Conservation (phyloP, 2,113 vertebrate species). For the Daphoenositta chrysoptera region DNA sequence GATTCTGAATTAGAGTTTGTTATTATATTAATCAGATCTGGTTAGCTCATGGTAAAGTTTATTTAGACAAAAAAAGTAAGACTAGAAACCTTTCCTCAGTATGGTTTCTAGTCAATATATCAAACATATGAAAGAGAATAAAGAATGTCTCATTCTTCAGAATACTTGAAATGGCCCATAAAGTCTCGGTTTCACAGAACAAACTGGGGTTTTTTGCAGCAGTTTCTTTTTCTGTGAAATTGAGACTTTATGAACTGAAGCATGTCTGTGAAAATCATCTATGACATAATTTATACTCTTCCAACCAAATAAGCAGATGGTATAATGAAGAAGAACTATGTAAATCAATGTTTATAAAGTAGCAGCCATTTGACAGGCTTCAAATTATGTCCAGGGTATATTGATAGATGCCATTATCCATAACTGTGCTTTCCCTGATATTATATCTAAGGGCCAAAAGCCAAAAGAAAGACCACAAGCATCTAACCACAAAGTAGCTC, state of each 20-base stretch:
- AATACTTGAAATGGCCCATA: neutral
- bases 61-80: neutral
- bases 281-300: conserved; percentile 27
- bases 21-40: neutral
- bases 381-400: conserved; percentile 1
- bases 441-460: conserved; percentile 53
- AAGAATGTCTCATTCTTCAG: conserved; percentile 25
- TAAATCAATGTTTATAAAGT: conserved; percentile 47
- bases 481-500: conserved; percentile 51
- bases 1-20: neutral
- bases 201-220: neutral
- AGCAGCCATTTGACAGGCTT: conserved; percentile 21
- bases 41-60: neutral
- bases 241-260: conserved; percentile 11
- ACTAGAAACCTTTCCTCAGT: neutral
- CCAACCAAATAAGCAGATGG: neutral
- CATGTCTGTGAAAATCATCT: conserved; percentile 38
- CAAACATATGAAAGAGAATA: neutral
- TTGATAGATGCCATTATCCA: neutral
- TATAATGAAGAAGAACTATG: neutral
- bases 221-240: conserved; percentile 19
- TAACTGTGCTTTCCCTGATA: conserved; percentile 3
- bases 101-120: neutral
- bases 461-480: conserved; percentile 53
- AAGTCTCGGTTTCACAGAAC: conserved; percentile 10